Conservation (phyloP, 2,113 vertebrate species). For the Amphiprion ocellaris region DNA sequence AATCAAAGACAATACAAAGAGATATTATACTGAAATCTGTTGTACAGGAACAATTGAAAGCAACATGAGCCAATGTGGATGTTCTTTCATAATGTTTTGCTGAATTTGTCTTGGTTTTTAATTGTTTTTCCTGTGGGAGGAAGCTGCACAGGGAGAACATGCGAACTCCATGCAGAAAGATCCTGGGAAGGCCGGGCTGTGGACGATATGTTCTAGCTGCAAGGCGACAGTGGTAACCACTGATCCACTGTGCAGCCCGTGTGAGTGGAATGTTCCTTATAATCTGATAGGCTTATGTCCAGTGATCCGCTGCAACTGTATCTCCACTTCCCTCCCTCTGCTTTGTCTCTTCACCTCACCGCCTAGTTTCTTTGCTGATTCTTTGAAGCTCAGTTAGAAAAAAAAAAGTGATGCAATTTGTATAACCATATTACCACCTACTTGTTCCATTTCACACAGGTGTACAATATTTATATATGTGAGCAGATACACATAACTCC, state of each 20-base stretch:
- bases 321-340: conserved; percentile 41
- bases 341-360: conserved; percentile 37
- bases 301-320: conserved; percentile 55
- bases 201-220: no score
- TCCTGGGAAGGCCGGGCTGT: no score
- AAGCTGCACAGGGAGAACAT: no score
- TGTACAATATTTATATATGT: not conserved
- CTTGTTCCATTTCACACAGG: conserved; percentile 1
- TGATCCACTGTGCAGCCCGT: not conserved
- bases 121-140: no score
- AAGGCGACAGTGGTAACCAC: no score
- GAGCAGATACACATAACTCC: not conserved
- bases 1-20: no score
- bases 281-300: conserved; percentile 63
- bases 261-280: conserved; percentile 46
- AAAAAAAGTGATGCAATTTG: not conserved
- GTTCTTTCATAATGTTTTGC: no score
- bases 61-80: no score
- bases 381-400: conserved; percentile 17
- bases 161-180: no score
- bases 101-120: no score
- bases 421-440: not conserved
- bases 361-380: conserved; percentile 31
- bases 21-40: no score
- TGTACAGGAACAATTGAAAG: no score